phyloP scores from a whole-genome alignment of 2,113 vertebrate species.

The Romanogobio albipinnatus region DNA sequence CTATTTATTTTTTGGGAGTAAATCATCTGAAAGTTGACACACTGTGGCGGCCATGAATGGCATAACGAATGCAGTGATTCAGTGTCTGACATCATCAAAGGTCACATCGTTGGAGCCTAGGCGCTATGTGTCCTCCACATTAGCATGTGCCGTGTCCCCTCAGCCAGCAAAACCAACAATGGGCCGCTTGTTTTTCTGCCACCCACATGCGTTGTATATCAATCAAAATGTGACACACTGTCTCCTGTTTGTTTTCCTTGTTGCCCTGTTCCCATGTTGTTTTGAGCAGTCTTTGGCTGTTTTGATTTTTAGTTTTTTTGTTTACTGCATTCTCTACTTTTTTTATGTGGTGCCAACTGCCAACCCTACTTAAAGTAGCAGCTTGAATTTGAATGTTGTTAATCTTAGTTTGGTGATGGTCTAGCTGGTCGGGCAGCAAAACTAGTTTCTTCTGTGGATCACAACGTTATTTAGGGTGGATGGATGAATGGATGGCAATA shows the following conservation, averaged over 20 bases:
- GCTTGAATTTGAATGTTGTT: background rate
- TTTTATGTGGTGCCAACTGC: background rate
- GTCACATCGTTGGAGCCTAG: background rate
- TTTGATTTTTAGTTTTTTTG: background rate
- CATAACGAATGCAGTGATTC: conserved; percentile 26
- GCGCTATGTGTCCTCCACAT: conserved; percentile 2
- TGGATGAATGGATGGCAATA: too few species aligned
- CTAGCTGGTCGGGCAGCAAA: background rate
- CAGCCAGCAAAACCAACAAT: background rate
- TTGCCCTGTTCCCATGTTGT: conserved; percentile 19
- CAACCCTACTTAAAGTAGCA: background rate
- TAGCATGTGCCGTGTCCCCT: conserved; percentile 15
- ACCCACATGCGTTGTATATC: conserved; percentile 22
- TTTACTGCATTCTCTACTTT: background rate
- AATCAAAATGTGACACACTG: conserved; percentile 33
- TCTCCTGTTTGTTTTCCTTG: conserved; percentile 31
- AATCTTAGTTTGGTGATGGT: background rate
- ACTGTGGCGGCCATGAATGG: conserved; percentile 10
- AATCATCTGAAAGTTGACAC: conserved; percentile 18
- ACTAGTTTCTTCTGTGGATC: background rate
- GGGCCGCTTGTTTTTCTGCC: conserved; percentile 10
- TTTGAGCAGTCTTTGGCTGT: background rate
- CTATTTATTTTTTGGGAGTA: too few species aligned
- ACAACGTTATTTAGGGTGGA: background rate
- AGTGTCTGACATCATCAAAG: conserved; percentile 34